Evolutionary conservation across 2,797 vertebrate genomes (phyloP), one percentile per base, ranked within the genome.

Genomic region (Bradypodion ventrale): DNA sequence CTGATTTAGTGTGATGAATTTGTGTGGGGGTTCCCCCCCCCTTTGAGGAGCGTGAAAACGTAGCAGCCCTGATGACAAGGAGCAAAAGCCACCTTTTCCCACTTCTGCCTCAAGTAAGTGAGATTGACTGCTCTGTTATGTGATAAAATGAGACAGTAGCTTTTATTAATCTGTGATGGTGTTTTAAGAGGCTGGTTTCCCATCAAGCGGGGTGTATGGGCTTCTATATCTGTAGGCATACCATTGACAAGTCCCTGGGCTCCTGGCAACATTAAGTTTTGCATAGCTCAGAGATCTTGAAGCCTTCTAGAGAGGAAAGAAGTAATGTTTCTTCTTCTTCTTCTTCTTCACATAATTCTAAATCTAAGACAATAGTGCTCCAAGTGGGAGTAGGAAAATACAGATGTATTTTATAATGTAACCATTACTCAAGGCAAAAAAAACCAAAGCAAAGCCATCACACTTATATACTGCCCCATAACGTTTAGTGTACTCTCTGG

Each of bases 1-100:
- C 88, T 87, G 66, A 42, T 52, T 90, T 46, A 0, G 66, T 35
- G 62, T 88, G 75, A 1, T 78, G 87, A 85, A 29, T 76, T 7
- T 59, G 78, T 82, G 70, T 7, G 9, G 49, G 16, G 49, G 13
- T 49, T 56, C 16, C 21, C 4, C 15, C 21, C 21, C 21, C 52
- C 52, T 56, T 56, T 56, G 44, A 3, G 37, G 49, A 44, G n/a
- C 66, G 84, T 84, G 29, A 27, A 76, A 69, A 86, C n/a, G 65
- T n/a, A 68, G 37, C n/a, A 60, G 73, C 69, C 46, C 25, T 68
- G 32, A 32, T 70, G 66, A 70, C 52, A 62, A 52, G 42, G 46
- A 68, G 21, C 3, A 21, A 85, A 65, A 70, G 25, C 8, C 2
- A 60, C 13, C 23, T 74, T 25, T 66, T 35, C 52, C 69, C 40